Base-by-base conservation (phyloP, 2,888 invertebrate species). In the Cosmia pyralina region DNA sequence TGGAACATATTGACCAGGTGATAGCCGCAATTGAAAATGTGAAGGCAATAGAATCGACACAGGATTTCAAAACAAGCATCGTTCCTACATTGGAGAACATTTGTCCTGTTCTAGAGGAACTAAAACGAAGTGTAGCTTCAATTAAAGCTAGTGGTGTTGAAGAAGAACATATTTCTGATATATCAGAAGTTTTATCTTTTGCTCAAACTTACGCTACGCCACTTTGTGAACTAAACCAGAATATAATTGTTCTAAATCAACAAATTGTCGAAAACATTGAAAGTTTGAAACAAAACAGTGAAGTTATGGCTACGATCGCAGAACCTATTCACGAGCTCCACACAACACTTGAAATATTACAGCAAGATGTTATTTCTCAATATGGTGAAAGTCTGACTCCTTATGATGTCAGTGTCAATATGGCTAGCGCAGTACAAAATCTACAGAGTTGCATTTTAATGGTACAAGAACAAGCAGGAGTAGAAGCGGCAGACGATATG, bases 401-500 rank as follows among this genome's bases (percentile, higher is more conserved):
- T 22, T 89, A 88, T 79, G 91, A 93, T 46, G 85, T 93, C 4
- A 92, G 87, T 76, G 66, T 90, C 10, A 93, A 92, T 70, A 90
- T 96, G 60, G 95, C 93, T 48, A 94, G 89, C 77, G 92, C 92
- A 11, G 92, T 95, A 50, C 93, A 95, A 88, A 94, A 90, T 82
- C 81, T 96, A 52, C 93, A 96, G 82, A 95, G 92, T 79, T 96
- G 96, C 84, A 93, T 96, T 63, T 85, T 96, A 13, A 89, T 96
- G 79, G 93, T 97, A 81, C 93, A 95, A 76, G 95, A 96, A 85
- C 95, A 96, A 83, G 87, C 87, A 79, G 89, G 93, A 75, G 76
- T 97, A 53, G 97, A 97, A 88, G 94, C 91, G 13, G 88, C 92
- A 8, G 95, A 94, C 50, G 97, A 97, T 58, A 92, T 97, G 86